Percentiles rank a stretch among this genome's conserved stretches.
These are phyloP conservation scores for Caranx melampygus DNA, from an alignment of 2,113 vertebrate species.

Conservation along the genomic window DNA sequence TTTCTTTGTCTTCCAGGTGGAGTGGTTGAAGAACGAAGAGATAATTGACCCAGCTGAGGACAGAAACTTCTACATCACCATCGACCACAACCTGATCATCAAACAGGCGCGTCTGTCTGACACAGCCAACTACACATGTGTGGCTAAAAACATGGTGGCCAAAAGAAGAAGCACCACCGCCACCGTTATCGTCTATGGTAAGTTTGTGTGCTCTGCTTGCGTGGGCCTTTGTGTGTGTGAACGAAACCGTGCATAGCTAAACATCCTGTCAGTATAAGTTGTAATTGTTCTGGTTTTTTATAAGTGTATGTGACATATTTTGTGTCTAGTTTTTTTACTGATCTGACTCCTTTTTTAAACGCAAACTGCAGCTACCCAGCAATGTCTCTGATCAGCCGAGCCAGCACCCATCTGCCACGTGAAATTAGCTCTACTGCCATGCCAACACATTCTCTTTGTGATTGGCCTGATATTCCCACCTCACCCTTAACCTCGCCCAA, in stretches of 20 bases:
- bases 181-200: conserved; percentile 94
- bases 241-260: too few relatives aligned
- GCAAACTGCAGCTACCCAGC: conserved; percentile 4
- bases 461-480: conserved; percentile 51
- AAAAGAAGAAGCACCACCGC: conserved; percentile 94
- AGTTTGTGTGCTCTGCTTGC: conserved; percentile 32
- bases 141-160: conserved; percentile 96
- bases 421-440: conserved; percentile 58
- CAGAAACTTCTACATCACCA: conserved; percentile 96
- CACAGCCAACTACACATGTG: conserved; percentile 95
- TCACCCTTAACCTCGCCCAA: conserved; percentile 65
- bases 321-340: background rate
- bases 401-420: conserved; percentile 66
- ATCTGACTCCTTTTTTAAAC: conserved; percentile 27
- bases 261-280: background rate
- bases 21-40: conserved; percentile 96
- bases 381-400: conserved; percentile 12
- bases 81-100: conserved; percentile 97
- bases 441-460: conserved; percentile 51
- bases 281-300: background rate
- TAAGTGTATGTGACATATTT: background rate
- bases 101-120: conserved; percentile 96
- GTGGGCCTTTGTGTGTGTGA: background rate
- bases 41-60: conserved; percentile 94
- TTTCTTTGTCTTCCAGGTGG: conserved; percentile 84